Evolutionary conservation across 2,113 vertebrate genomes (phyloP).

Genomic region (Pagrus major): DNA sequence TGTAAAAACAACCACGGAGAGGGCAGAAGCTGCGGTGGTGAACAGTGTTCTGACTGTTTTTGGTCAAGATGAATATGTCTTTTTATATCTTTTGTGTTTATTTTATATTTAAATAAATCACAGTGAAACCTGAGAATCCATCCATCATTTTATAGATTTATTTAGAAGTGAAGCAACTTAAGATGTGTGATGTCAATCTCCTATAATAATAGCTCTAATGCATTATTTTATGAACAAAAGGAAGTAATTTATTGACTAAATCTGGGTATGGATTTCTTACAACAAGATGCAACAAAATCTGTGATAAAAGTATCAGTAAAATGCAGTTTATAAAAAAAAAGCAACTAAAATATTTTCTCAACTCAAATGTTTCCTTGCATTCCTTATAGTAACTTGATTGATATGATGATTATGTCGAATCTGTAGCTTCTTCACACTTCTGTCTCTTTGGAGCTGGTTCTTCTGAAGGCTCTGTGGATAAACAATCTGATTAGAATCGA

Average conservation of each 20-base stretch:
- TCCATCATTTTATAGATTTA: conserved; percentile 42
- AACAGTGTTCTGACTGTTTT: background rate
- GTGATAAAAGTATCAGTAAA: conserved; percentile 20
- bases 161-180: conserved; percentile 53
- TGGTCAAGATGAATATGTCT: conserved; percentile 6
- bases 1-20: conserved; percentile 15
- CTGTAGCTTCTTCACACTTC: conserved; percentile 74
- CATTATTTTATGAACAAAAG: background rate
- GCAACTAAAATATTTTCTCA: background rate
- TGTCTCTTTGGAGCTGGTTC: conserved; percentile 89
- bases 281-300: conserved; percentile 17
- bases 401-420: conserved; percentile 24
- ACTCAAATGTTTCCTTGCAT: background rate
- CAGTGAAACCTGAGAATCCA: background rate
- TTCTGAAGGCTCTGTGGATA: conserved; percentile 77
- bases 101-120: conserved; percentile 71
- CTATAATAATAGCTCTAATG: background rate
- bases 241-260: background rate
- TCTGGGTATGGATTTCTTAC: background rate
- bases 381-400: background rate
- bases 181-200: background rate
- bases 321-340: background rate
- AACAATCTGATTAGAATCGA: background rate
- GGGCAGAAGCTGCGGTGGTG: background rate
- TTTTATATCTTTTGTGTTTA: conserved; percentile 51